Evolutionary conservation across 2,888 invertebrate genomes (phyloP).

Genomic region (Catocala sponsa): DNA sequence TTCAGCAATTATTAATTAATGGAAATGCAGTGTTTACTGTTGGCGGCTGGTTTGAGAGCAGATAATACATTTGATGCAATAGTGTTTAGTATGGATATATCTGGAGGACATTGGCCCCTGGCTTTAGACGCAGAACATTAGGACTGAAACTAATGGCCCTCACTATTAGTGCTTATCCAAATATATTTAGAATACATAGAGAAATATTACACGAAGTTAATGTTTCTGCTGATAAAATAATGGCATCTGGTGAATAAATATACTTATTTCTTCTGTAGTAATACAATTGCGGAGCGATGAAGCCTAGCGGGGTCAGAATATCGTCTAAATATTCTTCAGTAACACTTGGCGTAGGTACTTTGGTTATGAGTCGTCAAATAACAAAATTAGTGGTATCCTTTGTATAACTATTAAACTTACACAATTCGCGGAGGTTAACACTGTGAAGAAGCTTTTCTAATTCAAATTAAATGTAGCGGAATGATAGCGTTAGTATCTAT

Average conservation of each 20-base stretch:
- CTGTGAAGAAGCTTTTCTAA: constrained; percentile 23
- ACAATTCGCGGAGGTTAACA: constrained; percentile 6
- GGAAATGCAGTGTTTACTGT: constrained; percentile 9
- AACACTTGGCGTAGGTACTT: not conserved
- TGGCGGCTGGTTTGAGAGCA: constrained; percentile 4
- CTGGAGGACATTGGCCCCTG: not conserved
- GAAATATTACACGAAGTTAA: not conserved
- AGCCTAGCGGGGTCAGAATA: not conserved
- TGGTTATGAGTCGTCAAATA: not conserved
- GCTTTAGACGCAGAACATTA: not conserved
- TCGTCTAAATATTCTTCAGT: not conserved
- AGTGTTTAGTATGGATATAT: not conserved
- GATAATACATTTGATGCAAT: not conserved
- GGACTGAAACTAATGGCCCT: not conserved
- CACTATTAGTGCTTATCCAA: constrained; percentile 2
- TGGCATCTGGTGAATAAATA: too few species aligned
- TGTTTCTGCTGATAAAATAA: not conserved
- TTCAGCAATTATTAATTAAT: constrained; percentile 30
- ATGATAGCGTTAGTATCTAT: constrained; percentile 39
- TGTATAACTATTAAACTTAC: constrained; percentile 7
- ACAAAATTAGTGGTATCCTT: constrained; percentile 7
- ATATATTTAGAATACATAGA: not conserved
- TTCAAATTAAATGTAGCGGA: constrained; percentile 39
- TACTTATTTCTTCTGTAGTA: too few species aligned
- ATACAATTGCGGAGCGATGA: not conserved